phyloP scores from a whole-genome alignment of 2,113 vertebrate species.

The Chinchilla lanigera region DNA sequence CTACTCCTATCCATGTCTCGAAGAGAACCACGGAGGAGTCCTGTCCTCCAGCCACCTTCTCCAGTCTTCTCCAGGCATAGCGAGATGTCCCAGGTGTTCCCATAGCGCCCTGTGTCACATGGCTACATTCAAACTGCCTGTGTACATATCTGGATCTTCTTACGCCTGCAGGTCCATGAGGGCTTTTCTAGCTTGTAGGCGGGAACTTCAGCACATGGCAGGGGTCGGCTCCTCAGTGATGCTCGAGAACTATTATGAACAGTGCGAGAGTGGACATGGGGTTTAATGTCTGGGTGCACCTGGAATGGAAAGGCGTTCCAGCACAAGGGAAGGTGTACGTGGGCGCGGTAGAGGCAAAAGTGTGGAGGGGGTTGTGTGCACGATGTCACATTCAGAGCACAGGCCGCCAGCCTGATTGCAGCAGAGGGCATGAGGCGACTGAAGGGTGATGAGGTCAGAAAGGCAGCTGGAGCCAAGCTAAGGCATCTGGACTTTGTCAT shows the following conservation, averaged over 20 bases:
- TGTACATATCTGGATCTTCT: neutral
- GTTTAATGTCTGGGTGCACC: neutral
- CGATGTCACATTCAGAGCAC: neutral
- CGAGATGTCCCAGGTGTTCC: neutral
- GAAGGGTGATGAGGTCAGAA: neutral
- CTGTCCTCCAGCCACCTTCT: neutral
- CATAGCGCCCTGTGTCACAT: neutral
- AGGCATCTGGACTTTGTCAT: neutral
- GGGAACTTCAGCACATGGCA: neutral
- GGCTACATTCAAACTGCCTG: neutral
- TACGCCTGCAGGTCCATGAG: neutral
- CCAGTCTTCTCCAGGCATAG: neutral
- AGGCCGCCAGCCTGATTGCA: neutral
- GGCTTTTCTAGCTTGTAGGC: neutral
- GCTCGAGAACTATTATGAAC: neutral
- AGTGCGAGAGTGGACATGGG: neutral
- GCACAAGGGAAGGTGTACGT: neutral
- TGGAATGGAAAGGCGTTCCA: neutral
- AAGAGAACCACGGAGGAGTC: neutral
- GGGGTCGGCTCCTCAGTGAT: neutral
- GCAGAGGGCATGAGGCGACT: neutral
- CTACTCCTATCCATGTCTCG: neutral
- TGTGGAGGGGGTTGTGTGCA: neutral
- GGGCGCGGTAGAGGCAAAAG: neutral
- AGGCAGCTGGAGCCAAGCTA: neutral